Evolutionary conservation across 2,797 vertebrate genomes (phyloP).

Genomic region (Gobionotothen gibberifrons): DNA sequence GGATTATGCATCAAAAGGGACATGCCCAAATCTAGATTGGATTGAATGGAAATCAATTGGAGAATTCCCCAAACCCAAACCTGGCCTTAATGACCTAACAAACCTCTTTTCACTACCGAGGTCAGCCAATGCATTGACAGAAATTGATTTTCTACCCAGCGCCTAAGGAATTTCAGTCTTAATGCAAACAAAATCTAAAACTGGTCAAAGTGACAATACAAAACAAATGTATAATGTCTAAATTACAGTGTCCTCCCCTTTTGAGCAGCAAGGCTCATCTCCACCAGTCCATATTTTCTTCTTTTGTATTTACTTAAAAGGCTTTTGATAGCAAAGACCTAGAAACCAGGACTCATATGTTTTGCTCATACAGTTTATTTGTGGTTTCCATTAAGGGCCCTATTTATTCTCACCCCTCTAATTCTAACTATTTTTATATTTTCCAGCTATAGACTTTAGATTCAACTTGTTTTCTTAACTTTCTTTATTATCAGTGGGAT

Average conservation of each 20-base stretch:
- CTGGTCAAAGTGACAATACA: not conserved
- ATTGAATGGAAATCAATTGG: slow-evolving; percentile 50
- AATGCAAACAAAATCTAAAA: slow-evolving; percentile 6
- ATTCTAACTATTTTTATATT: not conserved
- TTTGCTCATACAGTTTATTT: not conserved
- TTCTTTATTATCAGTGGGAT: too few species aligned
- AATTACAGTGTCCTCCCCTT: not conserved
- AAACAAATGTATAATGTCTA: not conserved
- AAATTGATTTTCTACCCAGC: slow-evolving; percentile 11
- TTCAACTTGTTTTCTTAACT: not conserved
- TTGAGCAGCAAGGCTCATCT: not conserved
- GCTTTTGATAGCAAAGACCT: not conserved
- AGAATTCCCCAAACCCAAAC: slow-evolving; percentile 33
- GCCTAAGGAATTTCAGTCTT: not conserved
- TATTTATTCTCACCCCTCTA: not conserved
- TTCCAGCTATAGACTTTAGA: not conserved
- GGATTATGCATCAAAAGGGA: slow-evolving; percentile 52
- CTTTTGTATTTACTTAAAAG: not conserved
- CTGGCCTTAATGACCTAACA: slow-evolving; percentile 27
- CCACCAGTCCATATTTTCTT: not conserved
- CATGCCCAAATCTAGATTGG: slow-evolving; percentile 34
- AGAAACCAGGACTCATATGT: not conserved
- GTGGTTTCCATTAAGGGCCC: not conserved
- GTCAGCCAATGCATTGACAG: slow-evolving; percentile 24
- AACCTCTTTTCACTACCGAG: slow-evolving; percentile 20